phyloP scores from a whole-genome alignment of 2,888 invertebrate species.

The Drosophila niveifrons region DNA sequence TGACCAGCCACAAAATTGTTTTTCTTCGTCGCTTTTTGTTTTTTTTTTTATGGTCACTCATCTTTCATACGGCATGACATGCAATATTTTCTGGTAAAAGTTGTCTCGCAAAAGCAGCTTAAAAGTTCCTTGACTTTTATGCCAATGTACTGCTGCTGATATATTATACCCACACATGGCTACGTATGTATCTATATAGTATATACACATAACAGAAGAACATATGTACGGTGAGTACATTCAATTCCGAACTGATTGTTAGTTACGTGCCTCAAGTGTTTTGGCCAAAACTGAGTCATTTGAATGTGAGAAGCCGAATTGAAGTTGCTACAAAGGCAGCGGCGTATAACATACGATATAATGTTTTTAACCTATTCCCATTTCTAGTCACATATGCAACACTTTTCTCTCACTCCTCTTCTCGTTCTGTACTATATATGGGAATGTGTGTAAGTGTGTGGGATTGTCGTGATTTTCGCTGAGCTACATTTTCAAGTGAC shows the following conservation, averaged over 20 bases:
- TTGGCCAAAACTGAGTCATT: constrained; percentile 46
- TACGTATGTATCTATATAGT: constrained; percentile 6
- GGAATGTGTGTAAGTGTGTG: constrained; percentile 43
- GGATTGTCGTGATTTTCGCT: constrained; percentile 37
- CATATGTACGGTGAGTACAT: constrained; percentile 26
- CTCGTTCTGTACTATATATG: constrained; percentile 28
- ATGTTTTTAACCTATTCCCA: constrained; percentile 43
- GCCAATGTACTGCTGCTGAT: constrained; percentile 30
- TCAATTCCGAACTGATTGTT: constrained; percentile 41
- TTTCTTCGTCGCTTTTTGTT: constrained; percentile 8
- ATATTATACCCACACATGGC: constrained; percentile 26
- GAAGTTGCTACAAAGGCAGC: constrained; percentile 24
- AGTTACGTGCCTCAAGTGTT: constrained; percentile 51
- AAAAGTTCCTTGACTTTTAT: constrained; percentile 72
- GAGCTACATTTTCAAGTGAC: constrained; percentile 38
- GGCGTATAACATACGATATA: background rate
- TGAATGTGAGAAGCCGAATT: constrained; percentile 27
- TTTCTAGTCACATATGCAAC: constrained; percentile 47
- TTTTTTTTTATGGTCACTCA: constrained; percentile 56
- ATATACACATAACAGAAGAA: constrained; percentile 13
- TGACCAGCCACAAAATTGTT: constrained; percentile 52
- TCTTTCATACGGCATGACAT: constrained; percentile 69
- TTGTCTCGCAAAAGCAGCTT: constrained; percentile 64
- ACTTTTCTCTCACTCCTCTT: constrained; percentile 19
- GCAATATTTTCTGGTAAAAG: constrained; percentile 66